Base-by-base conservation (phyloP, 1,140 invertebrate genomes). In the Euwallacea fornicatus region DNA sequence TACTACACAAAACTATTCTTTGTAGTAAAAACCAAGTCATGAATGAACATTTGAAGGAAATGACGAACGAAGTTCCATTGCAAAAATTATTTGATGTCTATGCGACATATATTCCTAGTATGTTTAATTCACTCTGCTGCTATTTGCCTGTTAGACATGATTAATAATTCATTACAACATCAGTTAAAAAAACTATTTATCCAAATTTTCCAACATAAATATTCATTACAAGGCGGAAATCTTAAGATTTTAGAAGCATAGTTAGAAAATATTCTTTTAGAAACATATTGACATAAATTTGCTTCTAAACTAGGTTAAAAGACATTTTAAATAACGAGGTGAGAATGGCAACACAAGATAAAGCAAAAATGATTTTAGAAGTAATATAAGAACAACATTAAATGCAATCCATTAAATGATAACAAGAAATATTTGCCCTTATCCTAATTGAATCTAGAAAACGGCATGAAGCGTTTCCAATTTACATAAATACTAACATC, bases 401-500 rank as follows among this genome's bases (percentile, higher is more conserved):
- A 54, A 53, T 67, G 46, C 71, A 77, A 78, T 77, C 76, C 76
- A 78, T 78, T 74, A 76, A 76, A 75, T 76, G 77, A 78, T 78
- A 78, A 76, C 74, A 73, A 72, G 67, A 72, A 76, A 76, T 77
- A 77, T 76, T 72, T 73, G 46, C 50, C 66, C 71, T 78, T 78
- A 78, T 78, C 77, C 68, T 78, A 78, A 78, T 78, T 78, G 77
- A 78, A 78, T 78, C 77, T 77, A 54, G 54, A 62, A 76, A 75
- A 73, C 43, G 61, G 68, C 15, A 60, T 43, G 50, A 74, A 62
- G 55, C 56, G 33, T 67, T 70, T 71, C 60, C 67, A 71, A 69
- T 74, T 74, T 74, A 53, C 73, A 74, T 70, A 69, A 73, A 71
- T 59, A 71, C 64, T 47, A 47, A 66, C 64, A 71, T 9, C 63